Percentiles rank a stretch among this genome's conserved stretches.
Evolutionary conservation across 2,888 invertebrate genomes (phyloP).

Genomic region (Entomobrya proxima): DNA sequence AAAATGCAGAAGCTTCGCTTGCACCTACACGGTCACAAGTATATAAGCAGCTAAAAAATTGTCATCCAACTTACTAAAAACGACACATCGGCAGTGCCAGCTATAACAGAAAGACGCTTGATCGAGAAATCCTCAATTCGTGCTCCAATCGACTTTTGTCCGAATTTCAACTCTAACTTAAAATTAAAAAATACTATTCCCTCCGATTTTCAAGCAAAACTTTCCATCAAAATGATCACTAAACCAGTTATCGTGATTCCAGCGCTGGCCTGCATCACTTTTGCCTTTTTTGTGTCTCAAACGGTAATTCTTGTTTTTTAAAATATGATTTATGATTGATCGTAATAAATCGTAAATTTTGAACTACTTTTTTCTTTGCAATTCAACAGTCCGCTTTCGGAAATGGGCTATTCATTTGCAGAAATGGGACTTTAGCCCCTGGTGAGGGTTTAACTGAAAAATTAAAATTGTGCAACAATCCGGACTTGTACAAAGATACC

Average conservation of each 20-base stretch:
- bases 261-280: neutral
- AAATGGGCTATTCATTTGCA: conserved; percentile 51
- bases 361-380: neutral
- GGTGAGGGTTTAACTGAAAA: conserved; percentile 41
- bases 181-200: too few relatives aligned
- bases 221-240: conserved; percentile 30
- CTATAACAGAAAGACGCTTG: too few relatives aligned
- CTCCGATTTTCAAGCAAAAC: too few relatives aligned
- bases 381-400: conserved; percentile 43
- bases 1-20: too few relatives aligned
- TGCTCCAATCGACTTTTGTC: too few relatives aligned
- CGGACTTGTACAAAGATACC: conserved; percentile 42
- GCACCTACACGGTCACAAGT: too few relatives aligned
- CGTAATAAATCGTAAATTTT: neutral
- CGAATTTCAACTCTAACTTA: too few relatives aligned
- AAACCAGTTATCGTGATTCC: neutral
- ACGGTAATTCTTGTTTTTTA: conserved; percentile 27
- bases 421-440: conserved; percentile 48
- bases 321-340: neutral
- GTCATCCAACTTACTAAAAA: too few relatives aligned
- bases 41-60: too few relatives aligned
- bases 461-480: conserved; percentile 44
- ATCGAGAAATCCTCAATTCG: too few relatives aligned
- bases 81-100: too few relatives aligned
- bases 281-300: conserved; percentile 9